These are phyloP conservation scores for Phenganax subtilis DNA, from an alignment of 92 coral and sea anemone genomes.

Conservation along the genomic window DNA sequence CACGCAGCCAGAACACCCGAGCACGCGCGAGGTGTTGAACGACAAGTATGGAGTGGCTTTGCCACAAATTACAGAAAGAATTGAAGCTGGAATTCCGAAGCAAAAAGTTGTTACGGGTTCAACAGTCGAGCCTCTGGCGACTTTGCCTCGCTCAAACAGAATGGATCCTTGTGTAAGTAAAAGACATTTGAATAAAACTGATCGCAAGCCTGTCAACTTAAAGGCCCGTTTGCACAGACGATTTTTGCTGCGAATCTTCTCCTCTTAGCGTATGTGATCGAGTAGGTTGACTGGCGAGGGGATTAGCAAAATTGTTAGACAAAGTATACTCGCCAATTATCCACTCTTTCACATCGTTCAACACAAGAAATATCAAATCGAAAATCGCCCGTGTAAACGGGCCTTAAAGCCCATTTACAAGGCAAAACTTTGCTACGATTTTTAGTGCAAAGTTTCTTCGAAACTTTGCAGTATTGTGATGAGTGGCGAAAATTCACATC, in stretches of 20 bases:
- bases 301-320: too few relatives aligned
- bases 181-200: not conserved
- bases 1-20: conserved; percentile 64
- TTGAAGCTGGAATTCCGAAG: conserved; percentile 66
- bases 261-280: too few relatives aligned
- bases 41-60: conserved; percentile 85
- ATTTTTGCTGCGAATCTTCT: not conserved
- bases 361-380: too few relatives aligned
- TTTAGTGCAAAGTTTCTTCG: too few relatives aligned
- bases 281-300: too few relatives aligned
- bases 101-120: conserved; percentile 69
- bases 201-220: not conserved
- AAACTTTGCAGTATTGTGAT: too few relatives aligned
- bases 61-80: conserved; percentile 69
- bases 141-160: conserved; percentile 83
- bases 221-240: not conserved
- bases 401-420: too few relatives aligned
- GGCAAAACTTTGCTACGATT: too few relatives aligned
- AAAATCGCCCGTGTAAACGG: too few relatives aligned
- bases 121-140: conserved; percentile 70
- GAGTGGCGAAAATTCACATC: too few relatives aligned
- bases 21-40: conserved; percentile 61
- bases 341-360: too few relatives aligned
- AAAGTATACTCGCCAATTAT: too few relatives aligned
- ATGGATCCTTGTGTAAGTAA: conserved; percentile 77